Evolutionary conservation across 2,797 vertebrate species (phyloP).

Genomic region (Trachops cirrhosus): DNA sequence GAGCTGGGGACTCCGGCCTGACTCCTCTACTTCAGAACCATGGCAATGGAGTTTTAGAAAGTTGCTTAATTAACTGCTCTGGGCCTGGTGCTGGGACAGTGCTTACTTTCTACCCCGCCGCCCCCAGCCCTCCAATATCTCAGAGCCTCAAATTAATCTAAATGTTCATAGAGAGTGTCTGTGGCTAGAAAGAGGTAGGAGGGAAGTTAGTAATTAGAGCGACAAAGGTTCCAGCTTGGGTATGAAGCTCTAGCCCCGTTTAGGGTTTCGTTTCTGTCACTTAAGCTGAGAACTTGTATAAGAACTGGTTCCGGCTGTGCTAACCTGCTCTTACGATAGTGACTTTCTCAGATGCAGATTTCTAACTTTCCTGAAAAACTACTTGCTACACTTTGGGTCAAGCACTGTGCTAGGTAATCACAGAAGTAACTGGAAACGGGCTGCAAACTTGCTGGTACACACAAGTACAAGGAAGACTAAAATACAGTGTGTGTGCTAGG

Average conservation of each 20-base stretch:
- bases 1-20: neutral
- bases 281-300: neutral
- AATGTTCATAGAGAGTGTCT: neutral
- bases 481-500: neutral
- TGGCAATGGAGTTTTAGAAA: neutral
- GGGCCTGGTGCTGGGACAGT: neutral
- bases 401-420: neutral
- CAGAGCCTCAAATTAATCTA: too few species aligned
- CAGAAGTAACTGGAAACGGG: neutral
- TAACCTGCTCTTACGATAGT: neutral
- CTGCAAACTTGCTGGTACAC: neutral
- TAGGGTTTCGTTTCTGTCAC: neutral
- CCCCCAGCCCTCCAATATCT: neutral
- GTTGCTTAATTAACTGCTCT: neutral
- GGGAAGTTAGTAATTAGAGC: neutral
- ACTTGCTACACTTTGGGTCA: neutral
- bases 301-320: neutral
- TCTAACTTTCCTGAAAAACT: neutral
- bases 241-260: neutral
- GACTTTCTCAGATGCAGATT: neutral
- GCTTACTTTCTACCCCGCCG: neutral
- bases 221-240: neutral
- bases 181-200: neutral
- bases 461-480: neutral
- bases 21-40: neutral